Evolutionary conservation across 2,113 vertebrate species (phyloP), one percentile per base, ranked within the genome.

Genomic region (Crotalus helleri): DNA sequence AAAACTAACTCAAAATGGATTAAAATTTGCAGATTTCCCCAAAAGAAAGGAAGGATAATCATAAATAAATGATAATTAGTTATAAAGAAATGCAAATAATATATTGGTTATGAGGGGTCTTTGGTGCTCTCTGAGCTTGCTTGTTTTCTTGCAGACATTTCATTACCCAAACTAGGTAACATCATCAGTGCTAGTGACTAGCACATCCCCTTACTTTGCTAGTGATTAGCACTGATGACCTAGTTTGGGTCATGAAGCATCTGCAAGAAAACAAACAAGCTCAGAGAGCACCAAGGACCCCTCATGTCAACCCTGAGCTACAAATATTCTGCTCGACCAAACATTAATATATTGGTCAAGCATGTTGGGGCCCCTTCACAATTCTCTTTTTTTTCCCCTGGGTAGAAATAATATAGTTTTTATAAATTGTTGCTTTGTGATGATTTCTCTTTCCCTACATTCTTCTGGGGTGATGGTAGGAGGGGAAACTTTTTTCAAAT

Each of bases 1-100:
- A 95, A 95, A 96, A 94, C 93, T 12, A 93, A 94, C 92, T 95
- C 49, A 59, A 92, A 61, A 57, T 46, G 87, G 93, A 94, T 96
- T 92, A 95, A 91, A 95, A 61, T 13, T 93, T 95, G 92, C 92
- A 91, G 64, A 93, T 64, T 93, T 93, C 64, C 86, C 74, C 92
- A 90, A 46, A 44, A 90, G 85, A 94, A 92, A 94, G 53, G n/a
- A 81, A 90, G 46, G 93, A 55, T 96, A 96, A 94, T 94, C 91
- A 95, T 64, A 87, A 23, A 94, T 94, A 61, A 92, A 4, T 5
- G 6, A 33, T 93, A 95, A 96, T 93, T 92, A 92, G 94, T 89
- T 58, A 96, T 85, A 85, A 94, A 91, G 92, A 94, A 90, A 94
- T 93, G 13, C 46, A 94, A 88, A 24, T 39, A 85, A 88, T 57